Conservation (phyloP, 1,140 invertebrate genomes). For the Cydia pomonella region DNA sequence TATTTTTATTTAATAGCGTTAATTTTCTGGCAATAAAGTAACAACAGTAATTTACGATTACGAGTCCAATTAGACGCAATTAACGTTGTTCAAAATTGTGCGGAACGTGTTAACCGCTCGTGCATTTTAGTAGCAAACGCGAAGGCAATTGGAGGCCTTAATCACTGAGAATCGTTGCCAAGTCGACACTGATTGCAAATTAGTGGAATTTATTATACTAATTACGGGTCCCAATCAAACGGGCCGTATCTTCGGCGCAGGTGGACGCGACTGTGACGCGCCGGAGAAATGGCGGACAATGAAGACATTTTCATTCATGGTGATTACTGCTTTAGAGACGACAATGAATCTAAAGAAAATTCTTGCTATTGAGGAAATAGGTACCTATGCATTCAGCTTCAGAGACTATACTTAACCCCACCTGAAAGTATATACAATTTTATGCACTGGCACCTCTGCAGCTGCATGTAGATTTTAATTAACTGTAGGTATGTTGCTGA, state of each 20-base stretch:
- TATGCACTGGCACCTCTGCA: not conserved
- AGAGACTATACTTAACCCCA: not conserved
- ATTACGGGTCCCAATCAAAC: constrained; percentile 33
- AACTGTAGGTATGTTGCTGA: no score
- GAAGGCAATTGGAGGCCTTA: constrained; percentile 35
- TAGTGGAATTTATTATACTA: constrained; percentile 35
- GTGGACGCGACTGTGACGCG: constrained; percentile 30
- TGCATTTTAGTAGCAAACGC: constrained; percentile 11
- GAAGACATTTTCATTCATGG: not conserved
- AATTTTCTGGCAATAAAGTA: not conserved
- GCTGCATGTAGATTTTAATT: no score
- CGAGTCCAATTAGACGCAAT: constrained; percentile 1
- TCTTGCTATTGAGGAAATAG: not conserved
- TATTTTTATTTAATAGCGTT: no score
- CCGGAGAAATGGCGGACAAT: not conserved
- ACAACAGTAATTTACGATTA: constrained; percentile 8
- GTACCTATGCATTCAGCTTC: no score
- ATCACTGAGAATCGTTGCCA: constrained; percentile 20
- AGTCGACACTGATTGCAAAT: constrained; percentile 36
- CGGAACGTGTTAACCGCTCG: not conserved
- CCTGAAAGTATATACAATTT: not conserved
- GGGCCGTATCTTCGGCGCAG: constrained; percentile 34
- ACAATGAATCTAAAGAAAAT: not conserved
- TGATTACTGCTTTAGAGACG: not conserved
- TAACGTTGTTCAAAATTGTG: constrained; percentile 31